Evolutionary conservation across 2,797 vertebrate species (phyloP).

Genomic region (Sebastes paucispinis): DNA sequence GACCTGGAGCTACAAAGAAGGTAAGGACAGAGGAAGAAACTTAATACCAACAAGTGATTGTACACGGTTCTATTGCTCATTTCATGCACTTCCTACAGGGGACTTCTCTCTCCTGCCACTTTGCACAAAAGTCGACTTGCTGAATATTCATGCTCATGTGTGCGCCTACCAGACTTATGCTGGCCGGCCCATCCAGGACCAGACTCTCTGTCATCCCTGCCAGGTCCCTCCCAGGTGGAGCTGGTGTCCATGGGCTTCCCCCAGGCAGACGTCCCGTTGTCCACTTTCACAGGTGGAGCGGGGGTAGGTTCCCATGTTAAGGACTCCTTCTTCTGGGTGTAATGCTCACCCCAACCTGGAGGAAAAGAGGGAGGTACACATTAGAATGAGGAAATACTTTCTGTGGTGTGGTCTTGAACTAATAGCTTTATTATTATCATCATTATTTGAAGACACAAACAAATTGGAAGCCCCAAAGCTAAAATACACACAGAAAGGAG

Average conservation of each 20-base stretch:
- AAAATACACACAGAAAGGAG: neutral
- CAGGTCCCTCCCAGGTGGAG: slow-evolving; percentile 88
- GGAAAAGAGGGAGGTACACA: neutral
- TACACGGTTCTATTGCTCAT: neutral
- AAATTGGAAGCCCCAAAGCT: neutral
- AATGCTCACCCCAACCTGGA: slow-evolving; percentile 91
- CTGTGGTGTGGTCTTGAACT: neutral
- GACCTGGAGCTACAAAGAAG: slow-evolving; percentile 71
- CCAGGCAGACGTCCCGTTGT: slow-evolving; percentile 97
- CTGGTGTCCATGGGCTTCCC: slow-evolving; percentile 91
- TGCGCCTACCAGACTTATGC: slow-evolving; percentile 88
- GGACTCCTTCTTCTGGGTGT: slow-evolving; percentile 77
- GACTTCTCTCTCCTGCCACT: neutral
- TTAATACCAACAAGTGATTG: neutral
- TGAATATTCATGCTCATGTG: neutral
- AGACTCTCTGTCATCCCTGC: slow-evolving; percentile 66
- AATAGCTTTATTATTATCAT: neutral
- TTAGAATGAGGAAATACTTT: neutral
- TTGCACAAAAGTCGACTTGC: neutral
- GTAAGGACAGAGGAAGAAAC: neutral
- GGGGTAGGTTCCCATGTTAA: slow-evolving; percentile 86
- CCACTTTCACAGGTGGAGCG: slow-evolving; percentile 87
- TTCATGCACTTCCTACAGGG: neutral
- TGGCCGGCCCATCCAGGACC: slow-evolving; percentile 85
- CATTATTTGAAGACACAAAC: neutral